These are phyloP conservation scores for Brachyptera risi DNA, from an alignment of 2,888 invertebrate species.

Conservation along the genomic window DNA sequence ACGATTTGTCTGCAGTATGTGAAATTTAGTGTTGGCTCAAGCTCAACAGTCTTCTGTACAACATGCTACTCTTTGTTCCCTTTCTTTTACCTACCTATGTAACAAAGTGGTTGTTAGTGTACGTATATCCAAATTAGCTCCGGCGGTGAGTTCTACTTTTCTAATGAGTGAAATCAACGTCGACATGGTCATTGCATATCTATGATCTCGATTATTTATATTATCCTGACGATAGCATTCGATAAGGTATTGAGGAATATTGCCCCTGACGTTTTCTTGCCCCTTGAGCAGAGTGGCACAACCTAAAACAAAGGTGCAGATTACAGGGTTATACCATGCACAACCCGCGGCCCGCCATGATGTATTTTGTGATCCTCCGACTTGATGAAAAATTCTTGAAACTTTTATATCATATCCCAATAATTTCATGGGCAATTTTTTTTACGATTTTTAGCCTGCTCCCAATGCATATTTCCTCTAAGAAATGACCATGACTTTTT, in stretches of 20 bases:
- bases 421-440: too few relatives aligned
- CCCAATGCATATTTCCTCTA: too few relatives aligned
- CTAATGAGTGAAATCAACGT: constrained; percentile 57
- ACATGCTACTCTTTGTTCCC: not conserved
- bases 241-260: constrained; percentile 53
- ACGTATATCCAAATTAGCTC: constrained; percentile 52
- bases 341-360: too few relatives aligned
- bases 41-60: not conserved
- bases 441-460: too few relatives aligned
- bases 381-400: too few relatives aligned
- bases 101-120: constrained; percentile 53
- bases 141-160: constrained; percentile 54
- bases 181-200: constrained; percentile 55
- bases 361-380: too few relatives aligned
- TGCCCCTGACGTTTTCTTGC: constrained; percentile 2
- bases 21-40: constrained; percentile 5
- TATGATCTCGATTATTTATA: constrained; percentile 41
- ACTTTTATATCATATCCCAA: too few relatives aligned
- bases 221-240: constrained; percentile 56
- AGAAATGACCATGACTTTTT: too few relatives aligned
- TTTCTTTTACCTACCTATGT: constrained; percentile 49
- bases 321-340: too few relatives aligned
- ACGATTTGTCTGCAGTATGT: not conserved
- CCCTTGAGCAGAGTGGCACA: not conserved
- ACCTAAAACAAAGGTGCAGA: too few relatives aligned